These are phyloP conservation scores for Callipepla californica DNA, from an alignment of 2,113 vertebrate species.

Conservation along the genomic window DNA sequence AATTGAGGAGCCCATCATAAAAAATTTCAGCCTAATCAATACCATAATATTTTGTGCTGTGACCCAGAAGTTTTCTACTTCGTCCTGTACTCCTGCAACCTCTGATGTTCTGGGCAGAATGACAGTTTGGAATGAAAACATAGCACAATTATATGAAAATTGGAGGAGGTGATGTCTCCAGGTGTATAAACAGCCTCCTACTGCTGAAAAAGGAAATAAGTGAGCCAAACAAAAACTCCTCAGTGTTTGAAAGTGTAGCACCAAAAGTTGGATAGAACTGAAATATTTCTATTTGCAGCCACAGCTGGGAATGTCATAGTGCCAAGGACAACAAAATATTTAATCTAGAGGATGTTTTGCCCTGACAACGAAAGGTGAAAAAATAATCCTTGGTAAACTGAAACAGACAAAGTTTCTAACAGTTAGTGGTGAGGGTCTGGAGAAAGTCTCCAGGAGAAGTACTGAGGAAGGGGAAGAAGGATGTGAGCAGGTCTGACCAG, in stretches of 20 bases:
- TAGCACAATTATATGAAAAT: background rate
- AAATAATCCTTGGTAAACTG: background rate
- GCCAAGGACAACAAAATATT: background rate
- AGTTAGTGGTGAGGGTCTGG: background rate
- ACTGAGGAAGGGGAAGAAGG: background rate
- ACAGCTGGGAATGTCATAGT: background rate
- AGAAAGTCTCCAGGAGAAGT: background rate
- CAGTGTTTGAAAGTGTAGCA: background rate
- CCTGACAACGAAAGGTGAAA: background rate
- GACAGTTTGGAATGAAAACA: background rate
- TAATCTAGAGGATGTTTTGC: background rate
- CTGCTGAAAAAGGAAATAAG: background rate
- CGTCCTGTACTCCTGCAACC: background rate
- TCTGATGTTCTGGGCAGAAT: background rate
- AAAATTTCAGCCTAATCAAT: background rate
- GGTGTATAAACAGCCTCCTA: background rate
- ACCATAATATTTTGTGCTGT: background rate
- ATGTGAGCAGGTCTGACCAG: background rate
- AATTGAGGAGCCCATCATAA: background rate
- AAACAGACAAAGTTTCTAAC: background rate
- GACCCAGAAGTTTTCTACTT: background rate
- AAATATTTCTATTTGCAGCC: background rate
- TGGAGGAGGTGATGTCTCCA: background rate
- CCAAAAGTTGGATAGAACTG: background rate
- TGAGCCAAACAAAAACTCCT: background rate